A percentile compares a stretch with the other conserved stretches of the same genome.
Evolutionary conservation across 2,888 invertebrate species (phyloP).

Genomic region (Smittia sp.): DNA sequence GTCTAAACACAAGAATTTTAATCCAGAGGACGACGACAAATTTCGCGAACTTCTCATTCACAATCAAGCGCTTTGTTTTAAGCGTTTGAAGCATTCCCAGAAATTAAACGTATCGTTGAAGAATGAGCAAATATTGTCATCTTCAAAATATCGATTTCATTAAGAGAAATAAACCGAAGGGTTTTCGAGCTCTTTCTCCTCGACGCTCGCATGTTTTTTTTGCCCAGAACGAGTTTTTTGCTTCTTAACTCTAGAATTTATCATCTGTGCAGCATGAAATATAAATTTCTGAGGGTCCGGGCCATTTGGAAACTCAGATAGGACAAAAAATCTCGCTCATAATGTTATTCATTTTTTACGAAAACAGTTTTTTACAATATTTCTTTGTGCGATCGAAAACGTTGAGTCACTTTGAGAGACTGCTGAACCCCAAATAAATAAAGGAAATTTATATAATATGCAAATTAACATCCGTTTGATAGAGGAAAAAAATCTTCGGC

Average conservation of each 20-base stretch:
- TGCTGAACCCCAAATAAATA: slow-evolving; percentile 3
- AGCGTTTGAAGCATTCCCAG: too few relatives aligned
- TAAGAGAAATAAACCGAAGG: background rate
- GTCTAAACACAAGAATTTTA: background rate
- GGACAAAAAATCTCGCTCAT: slow-evolving; percentile 15
- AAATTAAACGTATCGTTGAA: slow-evolving; percentile 16
- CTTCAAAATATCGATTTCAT: slow-evolving; percentile 22
- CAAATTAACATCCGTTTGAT: slow-evolving; percentile 30
- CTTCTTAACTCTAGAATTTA: slow-evolving; percentile 1
- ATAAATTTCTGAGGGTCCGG: slow-evolving; percentile 7
- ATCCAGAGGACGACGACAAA: background rate
- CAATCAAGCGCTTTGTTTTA: too few relatives aligned
- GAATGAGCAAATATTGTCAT: slow-evolving; percentile 8
- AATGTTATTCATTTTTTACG: slow-evolving; percentile 30
- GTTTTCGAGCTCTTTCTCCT: background rate
- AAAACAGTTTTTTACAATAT: background rate
- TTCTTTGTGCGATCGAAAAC: slow-evolving; percentile 14
- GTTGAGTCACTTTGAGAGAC: slow-evolving; percentile 22
- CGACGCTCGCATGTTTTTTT: background rate
- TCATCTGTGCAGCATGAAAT: slow-evolving; percentile 9
- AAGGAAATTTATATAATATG: slow-evolving; percentile 25
- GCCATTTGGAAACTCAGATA: slow-evolving; percentile 15
- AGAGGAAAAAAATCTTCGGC: background rate
- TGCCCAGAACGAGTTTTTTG: background rate
- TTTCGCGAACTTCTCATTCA: too few relatives aligned